Evolutionary conservation across 2,888 invertebrate species (phyloP), one percentile per base, ranked within the genome.

Genomic region (Mesorhabditis belari): DNA sequence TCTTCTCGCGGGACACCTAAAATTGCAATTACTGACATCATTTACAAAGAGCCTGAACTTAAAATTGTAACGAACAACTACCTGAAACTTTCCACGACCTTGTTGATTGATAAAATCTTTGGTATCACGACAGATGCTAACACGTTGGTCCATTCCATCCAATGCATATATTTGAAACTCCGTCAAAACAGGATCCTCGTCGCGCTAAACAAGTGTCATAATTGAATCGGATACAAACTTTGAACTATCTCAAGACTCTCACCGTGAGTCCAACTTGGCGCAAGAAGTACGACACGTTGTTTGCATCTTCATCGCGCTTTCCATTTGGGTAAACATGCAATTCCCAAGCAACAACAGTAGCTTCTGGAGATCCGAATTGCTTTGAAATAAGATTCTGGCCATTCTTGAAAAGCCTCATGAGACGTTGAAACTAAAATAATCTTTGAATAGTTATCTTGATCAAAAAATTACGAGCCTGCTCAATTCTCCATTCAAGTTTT

Each of bases 51-150:
- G 26, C 23, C 2, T 17, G 26, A 2, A 54, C 26, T 54, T 54
- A 19, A 17, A 35, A 35, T 17, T n/a, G 12, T 35, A 17, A 17
- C n/a, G n/a, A n/a, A n/a, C n/a, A 24, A 24, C 21, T 35, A 75
- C 73, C 64, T 79, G 77, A 56, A 79, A 79, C 56, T 79, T 79
- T 12, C 79, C 79, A 0, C 79, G 66, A 3, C 79, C 79, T 60
- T 79, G 78, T 52, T 79, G 78, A 62, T 77, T 75, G 0, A 76
- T 75, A 63, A 79, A 79, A 35, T 79, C 79, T 52, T 79, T 79
- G 5, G 75, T 75, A 60, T 79, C 79, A 24, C 77, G 65, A 63
- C 79, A 79, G 23, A 79, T 74, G 57, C 74, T 76, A 21, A 77
- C 71, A 9, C 73, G 57, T 25, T 71, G 64, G n/a, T 57, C 58